phyloP scores from a whole-genome alignment of 1,140 invertebrate species.

The Phymastichus coffea region DNA sequence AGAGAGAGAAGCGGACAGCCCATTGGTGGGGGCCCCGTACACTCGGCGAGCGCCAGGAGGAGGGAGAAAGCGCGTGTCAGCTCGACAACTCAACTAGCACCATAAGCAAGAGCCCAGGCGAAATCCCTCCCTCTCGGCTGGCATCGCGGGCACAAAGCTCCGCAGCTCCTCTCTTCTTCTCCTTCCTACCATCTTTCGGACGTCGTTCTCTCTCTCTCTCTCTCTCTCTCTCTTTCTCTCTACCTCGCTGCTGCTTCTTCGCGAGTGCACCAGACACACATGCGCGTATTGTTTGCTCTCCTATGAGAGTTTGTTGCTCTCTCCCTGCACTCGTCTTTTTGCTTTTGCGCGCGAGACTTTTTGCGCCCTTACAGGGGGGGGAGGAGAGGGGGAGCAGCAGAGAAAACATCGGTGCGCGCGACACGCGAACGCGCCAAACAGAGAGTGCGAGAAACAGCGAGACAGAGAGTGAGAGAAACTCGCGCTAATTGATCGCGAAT shows the following conservation, averaged over 20 bases:
- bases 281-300: too few species aligned
- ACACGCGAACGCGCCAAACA: slow-evolving; percentile 1
- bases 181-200: background rate
- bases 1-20: slow-evolving; percentile 5
- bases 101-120: too few species aligned
- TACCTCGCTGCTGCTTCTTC: background rate
- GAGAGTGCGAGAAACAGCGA: background rate
- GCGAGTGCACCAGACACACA: background rate
- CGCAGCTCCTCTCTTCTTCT: slow-evolving; percentile 31
- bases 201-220: background rate
- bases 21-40: slow-evolving; percentile 10
- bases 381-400: too few species aligned
- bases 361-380: too few species aligned
- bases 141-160: slow-evolving; percentile 41
- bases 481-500: background rate
- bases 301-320: too few species aligned
- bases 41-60: slow-evolving; percentile 26
- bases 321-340: too few species aligned
- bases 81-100: slow-evolving; percentile 60
- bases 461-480: background rate
- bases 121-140: too few species aligned
- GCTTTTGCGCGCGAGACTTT: too few species aligned
- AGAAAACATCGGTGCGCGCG: too few species aligned
- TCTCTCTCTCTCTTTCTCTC: slow-evolving; percentile 3
- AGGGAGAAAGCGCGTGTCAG: slow-evolving; percentile 53